A percentile compares a stretch with the other conserved stretches of the same genome.
Evolutionary conservation across 2,113 vertebrate species (phyloP).

Genomic region (Paradoxurus hermaphroditus): DNA sequence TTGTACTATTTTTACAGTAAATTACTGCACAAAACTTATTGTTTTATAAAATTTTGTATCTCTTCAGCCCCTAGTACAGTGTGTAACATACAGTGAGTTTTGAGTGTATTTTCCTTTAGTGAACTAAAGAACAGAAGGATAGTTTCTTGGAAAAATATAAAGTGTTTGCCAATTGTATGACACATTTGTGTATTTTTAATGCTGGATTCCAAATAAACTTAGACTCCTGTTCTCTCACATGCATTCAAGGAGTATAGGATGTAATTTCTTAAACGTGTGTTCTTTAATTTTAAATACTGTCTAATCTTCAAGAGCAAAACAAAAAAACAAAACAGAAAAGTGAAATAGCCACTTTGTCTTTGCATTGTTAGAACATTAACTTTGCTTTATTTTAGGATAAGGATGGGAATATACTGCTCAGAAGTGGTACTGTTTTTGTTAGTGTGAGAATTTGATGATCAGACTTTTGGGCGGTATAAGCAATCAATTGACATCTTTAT

Average conservation of each 20-base stretch:
- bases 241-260: not conserved
- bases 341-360: not conserved
- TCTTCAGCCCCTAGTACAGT: not conserved
- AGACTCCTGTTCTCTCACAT: not conserved
- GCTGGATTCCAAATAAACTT: not conserved
- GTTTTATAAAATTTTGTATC: not conserved
- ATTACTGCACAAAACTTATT: not conserved
- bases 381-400: slow-evolving; percentile 45
- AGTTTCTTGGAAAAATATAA: not conserved
- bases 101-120: not conserved
- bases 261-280: not conserved
- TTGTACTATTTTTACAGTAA: too few relatives aligned
- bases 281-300: not conserved
- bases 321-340: not conserved
- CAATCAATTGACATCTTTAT: slow-evolving; percentile 64
- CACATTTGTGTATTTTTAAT: not conserved
- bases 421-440: slow-evolving; percentile 58
- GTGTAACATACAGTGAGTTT: not conserved
- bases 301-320: not conserved
- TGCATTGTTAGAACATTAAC: not conserved
- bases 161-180: not conserved
- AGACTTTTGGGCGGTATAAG: slow-evolving; percentile 61
- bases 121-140: not conserved
- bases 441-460: slow-evolving; percentile 62
- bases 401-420: slow-evolving; percentile 4